Percentiles rank a stretch among this genome's conserved stretches.
Conservation (phyloP, 2,797 vertebrate genomes). For the Hoplostethus atlanticus region DNA sequence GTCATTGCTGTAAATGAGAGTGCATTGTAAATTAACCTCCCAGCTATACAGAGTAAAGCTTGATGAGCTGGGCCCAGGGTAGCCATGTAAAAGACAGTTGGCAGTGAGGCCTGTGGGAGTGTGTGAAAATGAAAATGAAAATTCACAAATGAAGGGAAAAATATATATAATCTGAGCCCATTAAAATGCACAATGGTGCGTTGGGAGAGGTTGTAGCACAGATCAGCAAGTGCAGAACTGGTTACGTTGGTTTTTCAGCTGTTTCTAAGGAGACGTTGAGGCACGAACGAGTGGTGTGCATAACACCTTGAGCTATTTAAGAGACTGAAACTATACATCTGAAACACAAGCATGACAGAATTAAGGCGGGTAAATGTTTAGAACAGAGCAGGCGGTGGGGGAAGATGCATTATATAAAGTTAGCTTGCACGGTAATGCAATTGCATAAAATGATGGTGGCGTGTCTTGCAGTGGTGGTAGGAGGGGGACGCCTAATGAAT, state of each 20-base stretch:
- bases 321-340: conserved; percentile 27
- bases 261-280: conserved; percentile 47
- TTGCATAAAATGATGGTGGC: conserved; percentile 50
- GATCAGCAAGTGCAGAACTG: conserved; percentile 42
- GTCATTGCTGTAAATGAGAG: conserved; percentile 51
- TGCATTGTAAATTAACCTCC: conserved; percentile 58
- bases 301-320: conserved; percentile 52
- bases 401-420: conserved; percentile 52
- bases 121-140: conserved; percentile 39
- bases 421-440: conserved; percentile 41
- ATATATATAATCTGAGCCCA: conserved; percentile 48
- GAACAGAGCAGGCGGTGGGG: conserved; percentile 42
- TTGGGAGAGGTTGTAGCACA: conserved; percentile 29
- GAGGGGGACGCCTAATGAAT: conserved; percentile 59
- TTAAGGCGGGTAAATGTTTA: conserved; percentile 57
- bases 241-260: conserved; percentile 31
- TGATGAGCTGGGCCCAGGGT: conserved; percentile 19
- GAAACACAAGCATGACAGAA: conserved; percentile 53
- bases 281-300: conserved; percentile 32
- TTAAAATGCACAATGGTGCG: conserved; percentile 52
- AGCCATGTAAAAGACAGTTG: conserved; percentile 24
- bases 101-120: conserved; percentile 22
- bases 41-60: conserved; percentile 37
- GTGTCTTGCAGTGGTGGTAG: conserved; percentile 38
- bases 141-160: conserved; percentile 11